These are phyloP conservation scores for Vulpes vulpes DNA, from an alignment of 2,113 vertebrate genomes.

Conservation along the genomic window DNA sequence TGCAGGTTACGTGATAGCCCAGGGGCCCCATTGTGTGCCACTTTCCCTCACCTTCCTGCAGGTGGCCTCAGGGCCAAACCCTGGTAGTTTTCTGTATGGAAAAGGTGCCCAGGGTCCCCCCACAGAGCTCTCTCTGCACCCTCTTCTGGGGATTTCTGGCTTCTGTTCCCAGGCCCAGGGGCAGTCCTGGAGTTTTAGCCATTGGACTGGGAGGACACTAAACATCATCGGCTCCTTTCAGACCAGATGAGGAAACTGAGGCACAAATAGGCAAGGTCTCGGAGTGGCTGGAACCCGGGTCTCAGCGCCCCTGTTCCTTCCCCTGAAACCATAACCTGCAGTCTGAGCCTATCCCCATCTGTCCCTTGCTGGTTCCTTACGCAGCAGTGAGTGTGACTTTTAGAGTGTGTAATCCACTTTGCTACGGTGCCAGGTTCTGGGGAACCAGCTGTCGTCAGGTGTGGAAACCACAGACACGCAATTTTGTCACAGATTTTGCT, in stretches of 20 bases:
- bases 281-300: fast-evolving
- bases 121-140: background rate
- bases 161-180: background rate
- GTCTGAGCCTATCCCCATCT: background rate
- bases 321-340: background rate
- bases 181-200: background rate
- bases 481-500: constrained; percentile 52
- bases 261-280: background rate
- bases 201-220: background rate
- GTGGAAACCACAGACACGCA: background rate
- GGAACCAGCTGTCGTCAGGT: background rate
- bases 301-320: background rate
- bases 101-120: background rate
- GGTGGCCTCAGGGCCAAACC: background rate
- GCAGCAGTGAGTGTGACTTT: background rate
- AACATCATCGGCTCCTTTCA: background rate
- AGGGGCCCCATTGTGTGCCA: background rate
- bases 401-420: background rate
- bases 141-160: background rate
- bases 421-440: background rate
- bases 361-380: background rate
- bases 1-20: fast-evolving
- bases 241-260: background rate
- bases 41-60: background rate
- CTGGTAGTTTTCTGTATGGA: background rate